Evolutionary conservation across 2,797 vertebrate species (phyloP).

Genomic region (Syngnathus acus): DNA sequence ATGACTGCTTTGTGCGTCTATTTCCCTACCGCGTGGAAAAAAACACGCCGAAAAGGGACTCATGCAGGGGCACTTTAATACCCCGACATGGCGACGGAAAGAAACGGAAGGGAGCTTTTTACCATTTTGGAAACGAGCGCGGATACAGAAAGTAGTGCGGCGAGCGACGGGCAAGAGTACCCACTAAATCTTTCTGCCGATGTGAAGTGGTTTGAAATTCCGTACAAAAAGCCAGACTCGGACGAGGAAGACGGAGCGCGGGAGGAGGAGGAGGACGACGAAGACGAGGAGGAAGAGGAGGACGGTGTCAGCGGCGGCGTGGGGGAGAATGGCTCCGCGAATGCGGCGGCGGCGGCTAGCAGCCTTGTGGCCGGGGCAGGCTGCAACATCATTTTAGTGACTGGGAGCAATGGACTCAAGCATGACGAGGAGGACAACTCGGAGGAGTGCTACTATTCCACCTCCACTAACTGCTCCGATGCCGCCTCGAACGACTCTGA

Average conservation of each 20-base stretch:
- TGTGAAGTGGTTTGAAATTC: slow-evolving; percentile 81
- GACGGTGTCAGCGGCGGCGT: slow-evolving; percentile 38
- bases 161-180: slow-evolving; percentile 68
- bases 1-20: slow-evolving; percentile 59
- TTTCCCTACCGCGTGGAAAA: slow-evolving; percentile 51
- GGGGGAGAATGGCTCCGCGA: slow-evolving; percentile 22
- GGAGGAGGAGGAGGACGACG: slow-evolving; percentile 14
- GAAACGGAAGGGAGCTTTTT: slow-evolving; percentile 81
- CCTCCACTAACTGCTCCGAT: slow-evolving; percentile 74
- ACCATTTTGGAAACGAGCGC: slow-evolving; percentile 82
- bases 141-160: slow-evolving; percentile 73
- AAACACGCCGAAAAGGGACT: slow-evolving; percentile 71
- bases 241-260: slow-evolving; percentile 67
- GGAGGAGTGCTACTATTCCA: slow-evolving; percentile 73
- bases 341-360: slow-evolving; percentile 47
- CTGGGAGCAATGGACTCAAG: slow-evolving; percentile 72
- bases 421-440: slow-evolving; percentile 74
- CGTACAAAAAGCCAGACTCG: slow-evolving; percentile 73
- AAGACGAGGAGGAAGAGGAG: slow-evolving; percentile 33
- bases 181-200: slow-evolving; percentile 75
- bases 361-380: slow-evolving; percentile 69
- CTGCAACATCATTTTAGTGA: slow-evolving; percentile 78
- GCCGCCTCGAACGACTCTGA: slow-evolving; percentile 76
- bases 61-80: slow-evolving; percentile 81
- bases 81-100: slow-evolving; percentile 82